Conservation (phyloP, 2,888 invertebrate genomes). For the Melipona beecheii region DNA sequence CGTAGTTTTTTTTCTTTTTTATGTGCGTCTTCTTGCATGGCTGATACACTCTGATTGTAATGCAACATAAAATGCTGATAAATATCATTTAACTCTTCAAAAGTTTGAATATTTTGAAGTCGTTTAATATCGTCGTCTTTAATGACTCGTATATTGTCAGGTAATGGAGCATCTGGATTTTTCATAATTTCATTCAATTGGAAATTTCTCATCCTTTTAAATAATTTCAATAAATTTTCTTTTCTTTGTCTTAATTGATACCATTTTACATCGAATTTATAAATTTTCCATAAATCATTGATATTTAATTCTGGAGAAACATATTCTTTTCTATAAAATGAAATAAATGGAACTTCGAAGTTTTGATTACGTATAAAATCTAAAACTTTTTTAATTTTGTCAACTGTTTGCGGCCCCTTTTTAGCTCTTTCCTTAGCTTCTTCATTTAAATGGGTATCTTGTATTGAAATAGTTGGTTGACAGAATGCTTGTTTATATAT, state of each 20-base stretch:
- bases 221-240: constrained; percentile 91
- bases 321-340: constrained; percentile 99
- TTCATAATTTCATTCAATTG: constrained; percentile 93
- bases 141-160: constrained; percentile 92
- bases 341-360: constrained; percentile 98
- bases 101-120: constrained; percentile 90
- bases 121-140: constrained; percentile 94
- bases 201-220: constrained; percentile 96
- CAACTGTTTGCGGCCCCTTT: constrained; percentile 90
- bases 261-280: constrained; percentile 97
- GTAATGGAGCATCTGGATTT: constrained; percentile 93
- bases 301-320: constrained; percentile 97
- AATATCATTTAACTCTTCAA: constrained; percentile 96
- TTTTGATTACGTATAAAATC: constrained; percentile 98
- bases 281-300: constrained; percentile 99
- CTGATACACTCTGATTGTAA: constrained; percentile 93
- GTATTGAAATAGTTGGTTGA: constrained; percentile 92
- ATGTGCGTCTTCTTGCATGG: constrained; percentile 91
- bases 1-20: constrained; percentile 88
- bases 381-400: constrained; percentile 96
- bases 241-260: constrained; percentile 95
- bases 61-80: constrained; percentile 97
- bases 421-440: constrained; percentile 86
- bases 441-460: constrained; percentile 86
- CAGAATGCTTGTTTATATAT: constrained; percentile 97